Percentiles rank a stretch among this genome's conserved stretches.
Conservation (phyloP, 2,113 vertebrate species). For the Malurus elegans region DNA sequence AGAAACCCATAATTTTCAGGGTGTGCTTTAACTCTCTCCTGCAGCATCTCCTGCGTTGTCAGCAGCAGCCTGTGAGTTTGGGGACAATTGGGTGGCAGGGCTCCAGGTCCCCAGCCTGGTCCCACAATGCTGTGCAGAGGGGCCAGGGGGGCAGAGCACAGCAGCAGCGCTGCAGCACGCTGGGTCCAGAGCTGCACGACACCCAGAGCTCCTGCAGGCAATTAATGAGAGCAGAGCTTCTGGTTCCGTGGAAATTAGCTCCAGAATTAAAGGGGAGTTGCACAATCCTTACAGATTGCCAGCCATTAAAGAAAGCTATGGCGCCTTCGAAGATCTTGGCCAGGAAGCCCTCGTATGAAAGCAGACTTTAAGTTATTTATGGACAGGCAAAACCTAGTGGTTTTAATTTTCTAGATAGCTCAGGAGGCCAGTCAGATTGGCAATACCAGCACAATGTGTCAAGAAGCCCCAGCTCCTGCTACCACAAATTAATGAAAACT, state of each 20-base stretch:
- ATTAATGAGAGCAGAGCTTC: neutral
- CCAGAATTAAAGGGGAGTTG: neutral
- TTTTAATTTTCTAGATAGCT: slow-evolving; percentile 32
- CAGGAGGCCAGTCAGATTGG: neutral
- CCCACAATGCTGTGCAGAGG: neutral
- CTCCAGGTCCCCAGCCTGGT: neutral
- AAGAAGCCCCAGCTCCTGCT: neutral
- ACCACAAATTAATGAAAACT: neutral
- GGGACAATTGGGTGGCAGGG: neutral
- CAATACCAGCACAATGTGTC: neutral
- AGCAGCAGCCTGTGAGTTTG: neutral
- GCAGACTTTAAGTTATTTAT: slow-evolving; percentile 23
- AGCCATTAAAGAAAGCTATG: neutral
- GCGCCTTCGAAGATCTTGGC: neutral
- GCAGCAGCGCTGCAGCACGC: accelerated
- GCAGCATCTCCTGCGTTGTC: neutral
- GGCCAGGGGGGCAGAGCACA: neutral
- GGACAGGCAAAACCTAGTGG: neutral
- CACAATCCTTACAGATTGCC: neutral
- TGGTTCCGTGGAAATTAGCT: neutral
- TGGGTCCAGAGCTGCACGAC: neutral
- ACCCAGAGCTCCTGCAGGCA: neutral
- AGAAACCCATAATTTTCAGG: neutral
- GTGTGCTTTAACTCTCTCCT: neutral
- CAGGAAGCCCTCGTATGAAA: neutral